phyloP scores from a whole-genome alignment of 2,113 vertebrate species.

The Coptodon bakossiorum region DNA sequence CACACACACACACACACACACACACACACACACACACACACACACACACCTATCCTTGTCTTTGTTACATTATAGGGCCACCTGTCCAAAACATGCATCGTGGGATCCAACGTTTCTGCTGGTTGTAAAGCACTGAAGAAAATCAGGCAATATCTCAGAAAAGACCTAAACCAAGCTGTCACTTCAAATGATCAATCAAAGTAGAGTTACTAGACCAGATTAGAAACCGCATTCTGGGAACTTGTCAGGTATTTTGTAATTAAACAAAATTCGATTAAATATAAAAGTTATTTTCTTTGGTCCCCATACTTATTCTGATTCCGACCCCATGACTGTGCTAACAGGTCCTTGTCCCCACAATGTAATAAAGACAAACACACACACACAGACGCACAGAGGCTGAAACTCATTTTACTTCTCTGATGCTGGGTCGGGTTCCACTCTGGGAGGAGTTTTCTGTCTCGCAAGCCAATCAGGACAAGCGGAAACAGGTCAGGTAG shows the following conservation, averaged over 20 bases:
- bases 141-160: too few relatives aligned
- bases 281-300: neutral
- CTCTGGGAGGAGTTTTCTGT: conserved; percentile 43
- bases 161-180: too few relatives aligned
- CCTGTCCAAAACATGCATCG: neutral
- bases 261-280: neutral
- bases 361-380: neutral
- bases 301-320: neutral
- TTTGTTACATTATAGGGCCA: neutral
- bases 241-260: neutral
- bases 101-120: neutral
- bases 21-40: too few relatives aligned
- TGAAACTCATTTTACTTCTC: conserved; percentile 25
- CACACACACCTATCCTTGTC: neutral
- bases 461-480: conserved; percentile 46
- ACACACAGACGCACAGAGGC: neutral
- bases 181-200: too few relatives aligned
- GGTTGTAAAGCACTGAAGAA: neutral
- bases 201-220: neutral
- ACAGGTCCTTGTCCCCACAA: neutral
- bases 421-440: conserved; percentile 29
- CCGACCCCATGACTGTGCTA: neutral
- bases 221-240: neutral
- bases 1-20: too few relatives aligned
- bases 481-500: conserved; percentile 66